Percentiles rank a stretch among this genome's conserved stretches.
These are phyloP conservation scores for Lapara coniferarum DNA, from an alignment of 2,888 invertebrate species.

Conservation along the genomic window DNA sequence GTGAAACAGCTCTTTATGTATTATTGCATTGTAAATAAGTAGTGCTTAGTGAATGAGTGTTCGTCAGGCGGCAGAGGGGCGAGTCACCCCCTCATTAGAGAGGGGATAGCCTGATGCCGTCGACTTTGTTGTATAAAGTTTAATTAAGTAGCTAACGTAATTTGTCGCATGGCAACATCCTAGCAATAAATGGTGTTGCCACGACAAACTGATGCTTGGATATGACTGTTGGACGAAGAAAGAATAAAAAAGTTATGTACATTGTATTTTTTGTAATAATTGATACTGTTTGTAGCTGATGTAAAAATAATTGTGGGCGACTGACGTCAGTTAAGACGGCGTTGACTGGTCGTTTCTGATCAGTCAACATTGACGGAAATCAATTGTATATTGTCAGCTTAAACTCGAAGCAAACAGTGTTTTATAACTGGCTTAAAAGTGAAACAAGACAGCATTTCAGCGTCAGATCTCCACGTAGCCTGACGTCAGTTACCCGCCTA, in stretches of 20 bases:
- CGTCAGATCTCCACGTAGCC: conserved; percentile 11
- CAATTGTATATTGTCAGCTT: too few species aligned
- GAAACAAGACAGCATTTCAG: conserved; percentile 23
- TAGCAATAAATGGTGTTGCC: not conserved
- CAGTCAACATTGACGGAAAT: too few species aligned
- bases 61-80: not conserved
- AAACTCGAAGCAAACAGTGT: too few species aligned
- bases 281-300: conserved; percentile 2
- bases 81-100: not conserved
- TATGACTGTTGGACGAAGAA: not conserved
- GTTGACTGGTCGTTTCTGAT: too few species aligned
- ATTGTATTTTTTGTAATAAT: conserved; percentile 7
- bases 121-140: not conserved
- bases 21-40: conserved; percentile 7
- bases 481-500: not conserved
- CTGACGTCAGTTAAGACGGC: not conserved
- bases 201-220: not conserved
- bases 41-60: conserved; percentile 3
- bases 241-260: not conserved
- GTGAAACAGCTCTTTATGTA: not conserved
- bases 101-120: not conserved
- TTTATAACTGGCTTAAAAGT: too few species aligned
- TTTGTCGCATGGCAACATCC: not conserved
- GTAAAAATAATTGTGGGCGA: not conserved
- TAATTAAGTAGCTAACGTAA: not conserved